Conservation (phyloP, 2,113 vertebrate species). For the Apaloderma vittatum region DNA sequence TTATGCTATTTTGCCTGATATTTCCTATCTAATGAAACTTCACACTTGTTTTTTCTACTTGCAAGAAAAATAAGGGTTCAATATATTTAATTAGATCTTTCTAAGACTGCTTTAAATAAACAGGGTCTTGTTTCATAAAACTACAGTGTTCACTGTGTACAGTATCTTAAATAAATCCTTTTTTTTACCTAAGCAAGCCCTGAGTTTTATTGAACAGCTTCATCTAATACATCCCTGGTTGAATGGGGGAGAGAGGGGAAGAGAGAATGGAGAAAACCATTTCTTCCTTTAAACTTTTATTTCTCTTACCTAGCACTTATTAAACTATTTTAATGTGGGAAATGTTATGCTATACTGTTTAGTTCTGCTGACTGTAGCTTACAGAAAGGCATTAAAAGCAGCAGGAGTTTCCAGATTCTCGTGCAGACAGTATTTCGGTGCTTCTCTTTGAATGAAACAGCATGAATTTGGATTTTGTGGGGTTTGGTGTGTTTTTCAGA, state of each 20-base stretch:
- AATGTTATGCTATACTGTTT: not conserved
- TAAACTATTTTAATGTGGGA: not conserved
- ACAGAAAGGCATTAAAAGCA: conserved; percentile 33
- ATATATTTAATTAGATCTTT: not conserved
- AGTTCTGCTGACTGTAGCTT: conserved; percentile 24
- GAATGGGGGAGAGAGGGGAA: not conserved
- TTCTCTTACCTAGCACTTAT: conserved; percentile 30
- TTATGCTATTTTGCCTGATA: conserved; percentile 37
- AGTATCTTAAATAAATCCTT: not conserved
- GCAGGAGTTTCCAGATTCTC: not conserved
- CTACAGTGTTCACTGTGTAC: not conserved
- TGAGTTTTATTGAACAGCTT: not conserved
- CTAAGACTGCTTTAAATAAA: not conserved
- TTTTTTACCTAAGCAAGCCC: not conserved
- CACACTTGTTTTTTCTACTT: not conserved
- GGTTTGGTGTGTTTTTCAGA: not conserved
- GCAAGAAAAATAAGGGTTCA: not conserved
- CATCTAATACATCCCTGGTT: not conserved
- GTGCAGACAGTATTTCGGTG: not conserved
- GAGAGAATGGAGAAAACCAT: not conserved
- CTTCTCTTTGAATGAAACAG: not conserved
- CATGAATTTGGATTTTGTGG: not conserved
- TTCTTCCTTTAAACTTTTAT: not conserved
- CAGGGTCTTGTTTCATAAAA: not conserved
- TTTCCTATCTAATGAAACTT: conserved; percentile 17